Percentiles rank a stretch among this genome's conserved stretches.
Conservation (phyloP, 1,140 invertebrate genomes). For the Aphelinus atriplicis region DNA sequence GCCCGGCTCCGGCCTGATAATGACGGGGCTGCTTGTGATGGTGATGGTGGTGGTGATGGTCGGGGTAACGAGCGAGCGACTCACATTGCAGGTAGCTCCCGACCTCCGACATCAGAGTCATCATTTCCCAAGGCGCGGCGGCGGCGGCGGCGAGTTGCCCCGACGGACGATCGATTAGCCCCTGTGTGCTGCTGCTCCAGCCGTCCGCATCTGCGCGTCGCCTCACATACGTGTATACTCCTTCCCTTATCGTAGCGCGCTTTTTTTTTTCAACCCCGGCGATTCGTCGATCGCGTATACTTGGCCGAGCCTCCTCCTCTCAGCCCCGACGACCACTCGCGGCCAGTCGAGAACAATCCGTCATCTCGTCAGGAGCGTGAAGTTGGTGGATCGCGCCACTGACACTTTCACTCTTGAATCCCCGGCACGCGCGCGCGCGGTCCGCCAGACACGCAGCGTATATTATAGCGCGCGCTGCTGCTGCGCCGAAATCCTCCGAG, state of each 20-base stretch:
- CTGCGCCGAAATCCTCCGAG: slow-evolving; percentile 55
- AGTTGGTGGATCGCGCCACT: no score
- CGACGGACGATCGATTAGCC: not conserved
- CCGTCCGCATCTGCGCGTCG: no score
- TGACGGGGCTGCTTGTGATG: slow-evolving; percentile 2
- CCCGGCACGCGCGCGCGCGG: not conserved
- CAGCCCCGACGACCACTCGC: not conserved
- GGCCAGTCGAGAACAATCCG: not conserved
- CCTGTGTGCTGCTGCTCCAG: no score
- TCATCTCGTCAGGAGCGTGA: no score
- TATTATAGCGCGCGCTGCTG: slow-evolving; percentile 22
- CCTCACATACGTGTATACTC: no score
- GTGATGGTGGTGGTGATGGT: slow-evolving; percentile 50
- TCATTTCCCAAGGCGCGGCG: slow-evolving; percentile 53
- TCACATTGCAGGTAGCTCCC: slow-evolving; percentile 58
- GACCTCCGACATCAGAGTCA: slow-evolving; percentile 64
- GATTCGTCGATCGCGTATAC: no score
- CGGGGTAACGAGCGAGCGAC: slow-evolving; percentile 56
- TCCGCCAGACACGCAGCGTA: not conserved
- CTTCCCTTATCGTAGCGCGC: no score
- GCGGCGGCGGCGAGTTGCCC: not conserved
- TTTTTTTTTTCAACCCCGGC: no score
- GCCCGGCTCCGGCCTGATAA: not conserved
- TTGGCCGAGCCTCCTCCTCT: no score
- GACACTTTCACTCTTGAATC: no score